Conservation (phyloP, 2,888 invertebrate species). For the Eupelmus urozonus region DNA sequence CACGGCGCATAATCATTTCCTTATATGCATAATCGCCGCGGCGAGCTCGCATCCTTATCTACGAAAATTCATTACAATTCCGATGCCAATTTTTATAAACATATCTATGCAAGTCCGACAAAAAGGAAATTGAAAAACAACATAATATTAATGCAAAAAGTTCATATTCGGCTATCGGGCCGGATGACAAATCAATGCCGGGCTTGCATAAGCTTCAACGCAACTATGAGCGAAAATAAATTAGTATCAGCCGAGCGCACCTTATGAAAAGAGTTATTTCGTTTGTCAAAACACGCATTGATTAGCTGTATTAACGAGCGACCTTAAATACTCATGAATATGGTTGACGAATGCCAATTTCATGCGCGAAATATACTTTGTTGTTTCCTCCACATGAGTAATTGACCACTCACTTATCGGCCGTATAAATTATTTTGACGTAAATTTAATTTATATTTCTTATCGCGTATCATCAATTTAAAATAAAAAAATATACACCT, state of each 20-base stretch:
- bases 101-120: background rate
- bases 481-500: no score
- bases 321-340: conserved; percentile 31
- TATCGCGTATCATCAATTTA: no score
- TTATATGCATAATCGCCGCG: conserved; percentile 46
- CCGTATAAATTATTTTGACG: no score
- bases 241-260: conserved; percentile 50
- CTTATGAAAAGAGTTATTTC: conserved; percentile 57
- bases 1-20: conserved; percentile 54
- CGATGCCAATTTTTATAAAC: conserved; percentile 35
- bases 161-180: conserved; percentile 12
- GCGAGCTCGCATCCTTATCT: conserved; percentile 41
- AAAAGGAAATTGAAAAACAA: conserved; percentile 6
- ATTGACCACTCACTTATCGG: no score
- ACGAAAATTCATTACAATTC: conserved; percentile 49
- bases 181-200: conserved; percentile 12
- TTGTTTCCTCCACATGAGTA: background rate
- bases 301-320: conserved; percentile 20
- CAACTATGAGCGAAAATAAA: background rate
- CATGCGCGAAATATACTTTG: background rate
- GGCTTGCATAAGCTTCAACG: background rate
- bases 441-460: no score
- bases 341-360: conserved; percentile 1
- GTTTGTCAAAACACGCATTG: conserved; percentile 37
- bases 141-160: conserved; percentile 20